Conservation (phyloP, 2,888 invertebrate species). For the Dasysyrphus tricinctus region DNA sequence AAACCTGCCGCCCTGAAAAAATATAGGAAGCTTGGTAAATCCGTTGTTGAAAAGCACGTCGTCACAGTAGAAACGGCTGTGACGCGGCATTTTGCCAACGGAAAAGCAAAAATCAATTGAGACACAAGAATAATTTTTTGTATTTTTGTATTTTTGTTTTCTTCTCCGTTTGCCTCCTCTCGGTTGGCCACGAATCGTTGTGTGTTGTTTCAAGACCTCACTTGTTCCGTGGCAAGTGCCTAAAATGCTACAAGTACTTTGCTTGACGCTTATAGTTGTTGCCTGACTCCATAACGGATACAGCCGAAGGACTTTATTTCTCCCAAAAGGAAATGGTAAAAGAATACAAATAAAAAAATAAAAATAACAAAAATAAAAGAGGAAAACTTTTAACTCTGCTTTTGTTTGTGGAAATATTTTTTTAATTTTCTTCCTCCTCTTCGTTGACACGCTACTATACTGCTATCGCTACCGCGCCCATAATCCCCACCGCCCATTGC, state of each 20-base stretch:
- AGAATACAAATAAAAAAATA: constrained; percentile 19
- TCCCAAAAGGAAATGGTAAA: constrained; percentile 19
- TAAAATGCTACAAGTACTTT: constrained; percentile 74
- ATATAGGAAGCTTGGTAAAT: neutral
- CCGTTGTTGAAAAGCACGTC: constrained; percentile 1
- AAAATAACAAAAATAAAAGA: constrained; percentile 9
- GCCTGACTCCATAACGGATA: constrained; percentile 61
- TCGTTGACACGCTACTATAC: too few relatives aligned
- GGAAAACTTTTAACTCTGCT: constrained; percentile 69
- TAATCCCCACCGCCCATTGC: too few relatives aligned
- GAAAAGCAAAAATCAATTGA: constrained; percentile 72
- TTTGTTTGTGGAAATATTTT: constrained; percentile 73
- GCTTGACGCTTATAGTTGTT: constrained; percentile 72
- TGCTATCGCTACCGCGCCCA: too few relatives aligned
- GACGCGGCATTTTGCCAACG: constrained; percentile 42
- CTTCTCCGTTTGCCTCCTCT: constrained; percentile 33
- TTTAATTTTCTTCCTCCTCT: constrained; percentile 59
- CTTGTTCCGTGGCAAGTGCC: constrained; percentile 72
- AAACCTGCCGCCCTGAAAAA: too few relatives aligned
- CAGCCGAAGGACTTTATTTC: constrained; percentile 66
- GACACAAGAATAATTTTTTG: constrained; percentile 47
- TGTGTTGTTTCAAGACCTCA: constrained; percentile 69
- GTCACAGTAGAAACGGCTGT: constrained; percentile 13
- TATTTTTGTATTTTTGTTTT: constrained; percentile 24
- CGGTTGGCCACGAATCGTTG: constrained; percentile 42